phyloP scores from a whole-genome alignment of 1,140 invertebrate genomes.

The Oryctes rhinoceros region DNA sequence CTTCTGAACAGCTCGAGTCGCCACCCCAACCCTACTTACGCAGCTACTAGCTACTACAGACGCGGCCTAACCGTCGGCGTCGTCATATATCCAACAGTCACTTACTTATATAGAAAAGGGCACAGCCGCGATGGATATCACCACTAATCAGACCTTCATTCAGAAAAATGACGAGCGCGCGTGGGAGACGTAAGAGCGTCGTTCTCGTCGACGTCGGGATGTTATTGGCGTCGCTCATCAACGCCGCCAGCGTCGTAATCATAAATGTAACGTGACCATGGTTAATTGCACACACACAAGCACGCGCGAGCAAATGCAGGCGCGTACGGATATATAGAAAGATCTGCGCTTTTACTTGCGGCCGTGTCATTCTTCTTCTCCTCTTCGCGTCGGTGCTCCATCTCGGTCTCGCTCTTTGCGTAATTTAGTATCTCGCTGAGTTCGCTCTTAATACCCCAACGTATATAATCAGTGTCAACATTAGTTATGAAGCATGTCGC shows the following conservation, averaged over 20 bases:
- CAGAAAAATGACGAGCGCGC: not conserved
- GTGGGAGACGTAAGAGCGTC: not conserved
- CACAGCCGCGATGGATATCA: not conserved
- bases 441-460: not conserved
- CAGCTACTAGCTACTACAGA: too few relatives aligned
- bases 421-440: slow-evolving; percentile 3
- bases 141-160: slow-evolving; percentile 5
- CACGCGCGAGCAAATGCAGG: not conserved
- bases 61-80: too few relatives aligned
- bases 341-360: not conserved
- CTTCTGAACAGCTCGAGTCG: too few relatives aligned
- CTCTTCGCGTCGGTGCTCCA: not conserved
- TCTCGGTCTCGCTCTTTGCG: not conserved
- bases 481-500: slow-evolving; percentile 9
- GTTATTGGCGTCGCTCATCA: not conserved
- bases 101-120: too few relatives aligned
- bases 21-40: too few relatives aligned
- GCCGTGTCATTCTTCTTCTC: not conserved
- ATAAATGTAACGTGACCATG: slow-evolving; percentile 11
- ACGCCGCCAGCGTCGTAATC: slow-evolving; percentile 1
- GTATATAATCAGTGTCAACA: slow-evolving; percentile 22
- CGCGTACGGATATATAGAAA: not conserved
- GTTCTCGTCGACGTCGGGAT: not conserved
- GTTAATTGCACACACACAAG: not conserved
- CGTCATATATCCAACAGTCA: too few relatives aligned